Evolutionary conservation across 2,888 invertebrate genomes (phyloP).

Genomic region (Caradrina clavipalpis): DNA sequence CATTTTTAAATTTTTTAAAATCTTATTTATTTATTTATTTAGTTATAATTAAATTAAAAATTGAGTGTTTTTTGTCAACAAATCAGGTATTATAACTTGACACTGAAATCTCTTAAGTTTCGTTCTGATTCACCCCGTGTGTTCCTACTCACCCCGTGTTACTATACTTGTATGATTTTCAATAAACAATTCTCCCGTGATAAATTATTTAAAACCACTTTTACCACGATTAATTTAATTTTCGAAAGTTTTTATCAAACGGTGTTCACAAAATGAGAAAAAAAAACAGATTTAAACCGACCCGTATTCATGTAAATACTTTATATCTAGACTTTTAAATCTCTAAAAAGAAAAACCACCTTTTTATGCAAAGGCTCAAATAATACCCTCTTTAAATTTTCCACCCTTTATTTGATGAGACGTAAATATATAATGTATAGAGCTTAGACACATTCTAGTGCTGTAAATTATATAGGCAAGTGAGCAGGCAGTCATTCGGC

Average conservation of each 20-base stretch:
- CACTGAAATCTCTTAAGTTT: too few relatives aligned
- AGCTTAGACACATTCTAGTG: slow-evolving; percentile 15
- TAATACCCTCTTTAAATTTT: neutral
- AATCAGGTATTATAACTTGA: too few relatives aligned
- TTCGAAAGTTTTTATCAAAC: neutral
- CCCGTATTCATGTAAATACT: too few relatives aligned
- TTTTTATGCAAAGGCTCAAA: neutral
- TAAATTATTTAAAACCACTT: neutral
- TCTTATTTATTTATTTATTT: too few relatives aligned
- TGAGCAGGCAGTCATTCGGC: slow-evolving; percentile 56
- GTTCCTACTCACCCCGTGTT: too few relatives aligned
- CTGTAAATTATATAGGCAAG: slow-evolving; percentile 28
- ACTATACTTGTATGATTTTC: neutral
- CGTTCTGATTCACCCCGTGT: too few relatives aligned
- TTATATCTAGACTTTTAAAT: too few relatives aligned
- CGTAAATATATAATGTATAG: neutral
- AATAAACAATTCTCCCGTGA: neutral
- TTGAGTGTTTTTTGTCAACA: too few relatives aligned
- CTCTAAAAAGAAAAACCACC: neutral
- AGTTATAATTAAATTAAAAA: too few relatives aligned
- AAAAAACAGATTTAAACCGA: neutral
- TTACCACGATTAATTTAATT: neutral
- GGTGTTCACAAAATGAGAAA: too few relatives aligned
- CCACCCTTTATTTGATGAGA: too few relatives aligned
- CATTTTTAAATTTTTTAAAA: too few relatives aligned